Conservation (phyloP, 2,888 invertebrate species). For the Tipula lateralis region DNA sequence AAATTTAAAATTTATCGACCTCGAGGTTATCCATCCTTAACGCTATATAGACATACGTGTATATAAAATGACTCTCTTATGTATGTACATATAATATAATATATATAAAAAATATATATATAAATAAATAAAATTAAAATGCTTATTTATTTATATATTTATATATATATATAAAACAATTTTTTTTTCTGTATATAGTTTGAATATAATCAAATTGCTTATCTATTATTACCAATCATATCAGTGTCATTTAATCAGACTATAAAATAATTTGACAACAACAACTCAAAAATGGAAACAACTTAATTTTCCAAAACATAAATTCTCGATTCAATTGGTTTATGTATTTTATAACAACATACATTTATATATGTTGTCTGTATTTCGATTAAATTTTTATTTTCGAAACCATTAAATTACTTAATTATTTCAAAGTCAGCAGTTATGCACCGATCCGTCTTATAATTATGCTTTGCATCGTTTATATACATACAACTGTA, state of each 20-base stretch:
- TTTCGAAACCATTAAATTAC: neutral
- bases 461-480: neutral
- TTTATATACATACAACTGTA: too few relatives aligned
- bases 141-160: neutral
- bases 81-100: neutral
- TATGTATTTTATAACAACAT: neutral
- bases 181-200: neutral
- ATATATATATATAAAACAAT: neutral
- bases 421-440: neutral
- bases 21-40: neutral
- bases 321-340: neutral
- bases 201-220: constrained; percentile 2
- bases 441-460: neutral
- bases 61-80: neutral
- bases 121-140: neutral
- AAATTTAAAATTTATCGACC: neutral
- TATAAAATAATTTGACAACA: neutral
- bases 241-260: neutral
- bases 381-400: neutral
- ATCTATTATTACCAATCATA: constrained; percentile 2
- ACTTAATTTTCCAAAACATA: neutral
- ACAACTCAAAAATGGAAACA: neutral
- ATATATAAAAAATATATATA: neutral
- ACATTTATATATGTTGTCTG: neutral
- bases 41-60: too few relatives aligned